These are phyloP conservation scores for Delichon dasypus DNA, from an alignment of 2,797 vertebrate genomes.

Conservation along the genomic window DNA sequence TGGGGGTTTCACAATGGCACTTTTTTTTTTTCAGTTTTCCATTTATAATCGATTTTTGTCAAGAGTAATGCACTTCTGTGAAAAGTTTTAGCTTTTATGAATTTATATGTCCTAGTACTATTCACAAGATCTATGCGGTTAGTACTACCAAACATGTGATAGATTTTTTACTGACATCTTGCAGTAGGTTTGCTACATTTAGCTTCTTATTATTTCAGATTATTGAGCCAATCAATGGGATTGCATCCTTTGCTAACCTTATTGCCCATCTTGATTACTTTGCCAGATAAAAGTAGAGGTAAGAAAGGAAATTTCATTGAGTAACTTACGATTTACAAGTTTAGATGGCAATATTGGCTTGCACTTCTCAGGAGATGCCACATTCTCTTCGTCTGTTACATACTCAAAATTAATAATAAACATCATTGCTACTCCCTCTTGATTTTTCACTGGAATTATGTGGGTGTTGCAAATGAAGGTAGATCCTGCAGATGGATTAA, in stretches of 20 bases:
- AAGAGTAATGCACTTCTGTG: neutral
- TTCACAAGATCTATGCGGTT: neutral
- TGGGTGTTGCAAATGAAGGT: conserved; percentile 96
- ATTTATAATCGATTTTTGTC: neutral
- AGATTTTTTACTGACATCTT: neutral
- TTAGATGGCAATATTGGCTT: conserved; percentile 89
- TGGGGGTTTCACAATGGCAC: neutral
- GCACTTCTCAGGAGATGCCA: conserved; percentile 85
- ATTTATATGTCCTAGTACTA: neutral
- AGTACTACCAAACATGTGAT: neutral
- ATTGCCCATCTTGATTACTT: neutral
- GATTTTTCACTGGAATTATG: conserved; percentile 98
- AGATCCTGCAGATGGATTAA: conserved; percentile 79
- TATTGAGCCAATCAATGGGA: neutral
- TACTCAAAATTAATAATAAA: conserved; percentile 98
- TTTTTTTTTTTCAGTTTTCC: neutral
- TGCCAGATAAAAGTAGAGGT: neutral
- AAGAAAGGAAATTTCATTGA: neutral
- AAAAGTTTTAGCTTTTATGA: neutral
- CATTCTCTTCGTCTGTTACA: conserved; percentile 85
- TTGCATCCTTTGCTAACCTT: neutral
- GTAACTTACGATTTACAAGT: conserved; percentile 87
- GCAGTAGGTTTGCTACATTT: neutral
- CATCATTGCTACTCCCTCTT: conserved; percentile 98
- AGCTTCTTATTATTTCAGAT: neutral